Evolutionary conservation across 2,113 vertebrate species (phyloP), one percentile per base, ranked within the genome.

Genomic region (Lates calcarifer): DNA sequence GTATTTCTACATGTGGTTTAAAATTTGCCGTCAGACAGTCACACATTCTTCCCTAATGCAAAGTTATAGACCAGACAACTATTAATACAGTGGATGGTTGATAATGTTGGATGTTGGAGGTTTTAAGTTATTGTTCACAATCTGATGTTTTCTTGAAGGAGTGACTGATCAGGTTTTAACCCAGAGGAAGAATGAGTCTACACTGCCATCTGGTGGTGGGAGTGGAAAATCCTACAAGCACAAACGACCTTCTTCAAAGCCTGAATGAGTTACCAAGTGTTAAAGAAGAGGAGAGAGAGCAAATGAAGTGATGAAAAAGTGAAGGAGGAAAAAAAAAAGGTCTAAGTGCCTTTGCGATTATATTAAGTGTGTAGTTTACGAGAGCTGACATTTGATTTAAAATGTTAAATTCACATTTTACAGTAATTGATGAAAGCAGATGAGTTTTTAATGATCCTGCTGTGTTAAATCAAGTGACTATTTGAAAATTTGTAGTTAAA

Each of bases 191-290:
- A 81, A 41, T 71, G 53, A 71, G 68, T 45, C 66, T 22, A 47
- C 49, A 26, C 82, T 79, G 92, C 77, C 93, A 86, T 37, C 93
- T 92, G 74, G 76, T 91, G 93, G 88, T 61, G 17, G 53, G 3
- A 66, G 62, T 10, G 70, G 69, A 47, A 65, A 45, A 51, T 11
- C 10, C 31, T 4, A 26, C 1, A 6, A 66, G 61, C 47, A 57
- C 47, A 22, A 62, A 41, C 45, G n/a, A 3, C 17, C 35, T 17
- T 66, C 37, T 18, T 22, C 55, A 2, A 29, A 37, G 60, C 49
- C 64, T 47, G 69, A 26, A 35, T 3, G 28, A 53, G 57, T 9
- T 66, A 13, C 20, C 20, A 13, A 31, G n/a, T 62, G 65, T 65
- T 29, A 7, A 39, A 20, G 24, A 7, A 24, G 18, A 37, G 3